Conservation (phyloP, 2,888 invertebrate species). For the Branchellion lobata region DNA sequence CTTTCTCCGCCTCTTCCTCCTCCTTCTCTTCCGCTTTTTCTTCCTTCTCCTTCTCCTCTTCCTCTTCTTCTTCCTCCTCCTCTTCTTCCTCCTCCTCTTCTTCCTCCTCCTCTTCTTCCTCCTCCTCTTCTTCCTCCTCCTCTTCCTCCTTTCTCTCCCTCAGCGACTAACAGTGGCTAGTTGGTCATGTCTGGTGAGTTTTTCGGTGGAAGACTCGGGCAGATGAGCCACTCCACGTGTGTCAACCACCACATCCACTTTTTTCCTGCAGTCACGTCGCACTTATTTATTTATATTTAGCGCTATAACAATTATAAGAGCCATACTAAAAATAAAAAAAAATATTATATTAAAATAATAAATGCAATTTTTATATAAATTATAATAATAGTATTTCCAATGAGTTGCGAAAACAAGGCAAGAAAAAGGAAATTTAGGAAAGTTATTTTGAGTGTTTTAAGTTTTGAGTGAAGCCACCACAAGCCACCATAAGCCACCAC, state of each 20-base stretch:
- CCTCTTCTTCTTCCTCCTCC: neutral
- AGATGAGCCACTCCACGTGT: conserved; percentile 26
- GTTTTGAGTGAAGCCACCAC: too few relatives aligned
- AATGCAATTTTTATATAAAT: too few relatives aligned
- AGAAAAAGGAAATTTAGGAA: too few relatives aligned
- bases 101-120: neutral
- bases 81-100: neutral
- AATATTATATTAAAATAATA: too few relatives aligned
- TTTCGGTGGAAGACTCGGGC: conserved; percentile 28
- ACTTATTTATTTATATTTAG: too few relatives aligned
- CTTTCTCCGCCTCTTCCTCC: neutral
- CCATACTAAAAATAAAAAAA: too few relatives aligned
- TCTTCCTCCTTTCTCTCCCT: neutral
- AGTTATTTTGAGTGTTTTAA: too few relatives aligned
- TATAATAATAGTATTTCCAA: too few relatives aligned
- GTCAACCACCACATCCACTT: conserved; percentile 19
- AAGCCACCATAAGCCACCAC: too few relatives aligned
- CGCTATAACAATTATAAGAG: too few relatives aligned
- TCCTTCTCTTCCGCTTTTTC: neutral
- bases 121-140: neutral
- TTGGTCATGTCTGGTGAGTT: conserved; percentile 3
- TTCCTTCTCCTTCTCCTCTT: neutral
- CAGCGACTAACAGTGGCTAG: neutral
- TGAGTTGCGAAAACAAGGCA: too few relatives aligned
- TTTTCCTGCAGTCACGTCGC: too few relatives aligned